phyloP scores from a whole-genome alignment of 2,113 vertebrate species.

The Ophthalmolycus amberensis region DNA sequence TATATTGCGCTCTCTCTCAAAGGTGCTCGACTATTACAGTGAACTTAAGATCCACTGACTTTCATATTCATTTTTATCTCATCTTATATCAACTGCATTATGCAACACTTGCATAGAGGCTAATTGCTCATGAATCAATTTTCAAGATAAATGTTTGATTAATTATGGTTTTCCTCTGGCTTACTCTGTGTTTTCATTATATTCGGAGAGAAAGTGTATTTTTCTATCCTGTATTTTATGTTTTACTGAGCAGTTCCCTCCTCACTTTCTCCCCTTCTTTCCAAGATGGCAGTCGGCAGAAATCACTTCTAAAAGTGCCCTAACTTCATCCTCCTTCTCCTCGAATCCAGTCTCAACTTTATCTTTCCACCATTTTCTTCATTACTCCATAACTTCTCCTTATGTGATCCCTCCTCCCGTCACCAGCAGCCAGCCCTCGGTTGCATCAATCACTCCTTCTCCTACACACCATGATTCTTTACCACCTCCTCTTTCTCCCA shows the following conservation, averaged over 20 bases:
- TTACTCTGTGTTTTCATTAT: background rate
- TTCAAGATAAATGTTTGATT: background rate
- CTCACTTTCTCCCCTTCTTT: background rate
- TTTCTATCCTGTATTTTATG: background rate
- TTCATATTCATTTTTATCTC: background rate
- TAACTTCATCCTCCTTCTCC: slow-evolving; percentile 1
- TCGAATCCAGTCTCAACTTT: slow-evolving; percentile 5
- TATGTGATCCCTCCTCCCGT: slow-evolving; percentile 5
- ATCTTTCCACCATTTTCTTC: slow-evolving; percentile 10
- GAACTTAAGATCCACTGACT: background rate
- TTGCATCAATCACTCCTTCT: slow-evolving; percentile 14
- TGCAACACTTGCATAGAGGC: background rate
- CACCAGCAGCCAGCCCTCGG: slow-evolving; percentile 10
- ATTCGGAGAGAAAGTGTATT: background rate
- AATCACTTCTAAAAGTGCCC: slow-evolving; percentile 4
- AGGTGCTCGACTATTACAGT: background rate
- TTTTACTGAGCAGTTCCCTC: background rate
- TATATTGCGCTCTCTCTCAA: background rate
- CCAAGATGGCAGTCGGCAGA: background rate
- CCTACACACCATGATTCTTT: background rate
- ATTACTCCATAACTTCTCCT: slow-evolving; percentile 3
- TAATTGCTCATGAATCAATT: background rate
- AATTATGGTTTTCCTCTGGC: background rate
- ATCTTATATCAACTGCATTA: slow-evolving; percentile 3
- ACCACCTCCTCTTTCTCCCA: background rate